These are phyloP conservation scores for Dendrocopos noguchii DNA, from an alignment of 2,113 vertebrate genomes.

Conservation along the genomic window DNA sequence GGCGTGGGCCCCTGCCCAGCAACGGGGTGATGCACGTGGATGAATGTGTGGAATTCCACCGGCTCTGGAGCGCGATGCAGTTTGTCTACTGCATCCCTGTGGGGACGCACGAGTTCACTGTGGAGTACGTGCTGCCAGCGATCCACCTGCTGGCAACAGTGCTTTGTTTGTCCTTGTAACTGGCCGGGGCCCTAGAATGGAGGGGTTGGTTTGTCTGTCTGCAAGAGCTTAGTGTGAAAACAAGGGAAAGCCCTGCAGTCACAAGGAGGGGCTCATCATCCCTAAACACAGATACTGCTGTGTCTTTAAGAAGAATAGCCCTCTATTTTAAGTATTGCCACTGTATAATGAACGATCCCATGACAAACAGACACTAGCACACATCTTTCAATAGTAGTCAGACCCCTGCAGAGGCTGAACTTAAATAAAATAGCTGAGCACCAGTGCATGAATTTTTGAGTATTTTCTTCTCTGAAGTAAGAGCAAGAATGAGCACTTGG, in stretches of 20 bases:
- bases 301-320: background rate
- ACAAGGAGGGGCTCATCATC: background rate
- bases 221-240: background rate
- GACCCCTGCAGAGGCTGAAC: accelerated
- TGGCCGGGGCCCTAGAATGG: background rate
- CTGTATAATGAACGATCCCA: background rate
- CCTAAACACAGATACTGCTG: background rate
- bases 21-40: conserved; percentile 92
- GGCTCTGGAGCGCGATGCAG: conserved; percentile 92
- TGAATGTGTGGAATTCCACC: conserved; percentile 89
- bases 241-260: background rate
- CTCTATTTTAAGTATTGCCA: background rate
- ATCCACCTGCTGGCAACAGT: background rate
- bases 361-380: background rate
- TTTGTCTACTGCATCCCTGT: conserved; percentile 93
- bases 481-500: background rate
- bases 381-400: background rate
- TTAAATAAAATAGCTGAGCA: background rate
- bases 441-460: background rate
- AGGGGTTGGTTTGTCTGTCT: background rate
- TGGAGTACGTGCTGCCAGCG: conserved; percentile 78
- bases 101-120: conserved; percentile 88
- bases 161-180: background rate
- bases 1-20: conserved; percentile 88
- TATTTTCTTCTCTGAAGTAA: background rate